Evolutionary conservation across 2,888 invertebrate genomes (phyloP).

Genomic region (Sthenelais limicola): DNA sequence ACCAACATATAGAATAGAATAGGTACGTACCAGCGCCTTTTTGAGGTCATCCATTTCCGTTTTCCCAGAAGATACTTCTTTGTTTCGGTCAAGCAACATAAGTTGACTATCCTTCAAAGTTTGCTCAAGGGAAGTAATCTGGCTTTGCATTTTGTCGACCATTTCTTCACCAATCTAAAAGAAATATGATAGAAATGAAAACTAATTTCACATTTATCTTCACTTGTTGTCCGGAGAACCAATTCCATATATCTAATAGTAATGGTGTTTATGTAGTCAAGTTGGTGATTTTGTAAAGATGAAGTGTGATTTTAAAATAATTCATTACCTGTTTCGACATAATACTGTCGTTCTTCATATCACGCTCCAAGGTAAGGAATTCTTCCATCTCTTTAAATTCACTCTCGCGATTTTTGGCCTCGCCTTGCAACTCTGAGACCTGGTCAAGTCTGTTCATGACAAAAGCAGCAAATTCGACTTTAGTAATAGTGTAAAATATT

Average conservation of each 20-base stretch:
- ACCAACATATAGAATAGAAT: neutral
- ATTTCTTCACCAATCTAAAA: conserved; percentile 4
- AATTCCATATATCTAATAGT: too few species aligned
- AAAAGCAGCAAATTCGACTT: too few species aligned
- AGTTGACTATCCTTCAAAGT: neutral
- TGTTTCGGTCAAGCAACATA: neutral
- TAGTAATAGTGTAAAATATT: too few species aligned
- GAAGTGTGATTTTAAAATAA: too few species aligned
- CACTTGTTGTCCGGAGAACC: too few species aligned
- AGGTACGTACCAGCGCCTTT: neutral
- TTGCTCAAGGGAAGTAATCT: neutral
- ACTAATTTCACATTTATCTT: too few species aligned
- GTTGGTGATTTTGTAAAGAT: too few species aligned
- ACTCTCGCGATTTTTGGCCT: neutral
- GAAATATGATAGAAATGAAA: too few species aligned
- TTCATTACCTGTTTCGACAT: conserved; percentile 29
- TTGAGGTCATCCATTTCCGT: neutral
- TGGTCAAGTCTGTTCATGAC: too few species aligned
- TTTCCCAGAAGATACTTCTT: neutral
- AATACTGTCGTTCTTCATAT: conserved; percentile 32
- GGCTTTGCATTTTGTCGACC: neutral
- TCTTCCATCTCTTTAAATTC: conserved; percentile 33
- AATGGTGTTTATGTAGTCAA: too few species aligned
- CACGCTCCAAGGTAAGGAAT: conserved; percentile 26
- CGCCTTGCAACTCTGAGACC: neutral